Evolutionary conservation across 2,797 vertebrate species (phyloP), one percentile per base, ranked within the genome.

Genomic region (Ceryle rudis): DNA sequence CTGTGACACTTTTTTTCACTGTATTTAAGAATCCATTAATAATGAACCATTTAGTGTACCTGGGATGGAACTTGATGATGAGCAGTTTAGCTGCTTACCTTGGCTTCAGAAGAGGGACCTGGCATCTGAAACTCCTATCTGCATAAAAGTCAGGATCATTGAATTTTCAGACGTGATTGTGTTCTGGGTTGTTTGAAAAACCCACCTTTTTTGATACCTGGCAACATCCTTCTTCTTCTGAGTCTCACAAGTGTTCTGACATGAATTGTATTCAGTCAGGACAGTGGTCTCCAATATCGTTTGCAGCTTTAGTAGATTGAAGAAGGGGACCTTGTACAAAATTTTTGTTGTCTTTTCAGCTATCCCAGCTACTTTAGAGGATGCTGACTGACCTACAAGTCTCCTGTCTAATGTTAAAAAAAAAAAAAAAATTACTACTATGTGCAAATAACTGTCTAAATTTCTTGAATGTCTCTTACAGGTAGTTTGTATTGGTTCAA

Each of bases 401-500:
- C 23, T 89, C 9, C n/a, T 82, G 7, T 47, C 25, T 75, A 16
- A 19, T 28, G 4, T 14, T n/a, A 16, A 44, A 52, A 51, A 22
- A 12, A 37, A 64, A 62, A 62, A 15, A 9, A 29, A 57, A 57
- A 14, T 4, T 44, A 39, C 11, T 62, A 1, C 12, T 25, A 3
- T 4, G 8, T 62, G 22, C 9, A 37, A 75, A 35, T 44, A 86
- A 65, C 33, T 52, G 55, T 11, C 20, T 82, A 11, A 39, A 47
- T 44, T 62, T 74, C 42, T 67, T 19, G 33, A 20, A 2, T 78
- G 9, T 91, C 41, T 96, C 77, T 92, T 77, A 31, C 97, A 99
- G 99, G 98, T 99, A 60, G 99, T 99, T 81, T 99, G 99, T 96
- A 33, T 99, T 51, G 99, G 99, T 21, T 99, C 99, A 42, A 37